Conservation (phyloP, 1,140 invertebrate species). For the Zaprionus davidi region DNA sequence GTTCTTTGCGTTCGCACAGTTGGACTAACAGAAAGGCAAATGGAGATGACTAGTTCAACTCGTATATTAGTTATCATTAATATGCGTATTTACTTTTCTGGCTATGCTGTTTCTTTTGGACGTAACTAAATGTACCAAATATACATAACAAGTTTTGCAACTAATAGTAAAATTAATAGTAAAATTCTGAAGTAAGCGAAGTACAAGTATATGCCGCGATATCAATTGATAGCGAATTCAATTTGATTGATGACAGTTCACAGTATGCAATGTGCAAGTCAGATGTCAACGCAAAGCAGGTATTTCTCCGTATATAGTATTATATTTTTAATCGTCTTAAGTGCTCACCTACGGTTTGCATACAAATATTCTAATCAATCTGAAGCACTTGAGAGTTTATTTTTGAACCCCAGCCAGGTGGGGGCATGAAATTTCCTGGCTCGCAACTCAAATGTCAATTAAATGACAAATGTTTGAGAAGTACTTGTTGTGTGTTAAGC, state of each 20-base stretch:
- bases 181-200: neutral
- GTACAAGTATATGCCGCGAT: neutral
- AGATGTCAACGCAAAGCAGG: neutral
- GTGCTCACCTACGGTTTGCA: conserved; percentile 13
- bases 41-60: too few species aligned
- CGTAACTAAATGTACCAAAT: neutral
- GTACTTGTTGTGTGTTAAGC: neutral
- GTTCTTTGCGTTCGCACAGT: too few species aligned
- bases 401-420: conserved; percentile 35
- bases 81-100: neutral
- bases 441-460: conserved; percentile 40
- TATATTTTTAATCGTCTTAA: neutral
- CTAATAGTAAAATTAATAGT: conserved; percentile 4
- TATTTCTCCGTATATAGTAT: neutral
- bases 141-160: conserved; percentile 31
- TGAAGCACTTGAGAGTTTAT: conserved; percentile 26
- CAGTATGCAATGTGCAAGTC: neutral
- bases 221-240: neutral
- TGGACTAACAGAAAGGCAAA: too few species aligned
- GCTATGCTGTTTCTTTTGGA: neutral
- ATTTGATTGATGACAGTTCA: neutral
- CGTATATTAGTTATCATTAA: neutral
- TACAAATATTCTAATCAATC: conserved; percentile 36
- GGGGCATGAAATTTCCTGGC: neutral
- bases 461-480: conserved; percentile 43